Conservation (phyloP, 2,797 vertebrate genomes). For the Poecilia velifera region DNA sequence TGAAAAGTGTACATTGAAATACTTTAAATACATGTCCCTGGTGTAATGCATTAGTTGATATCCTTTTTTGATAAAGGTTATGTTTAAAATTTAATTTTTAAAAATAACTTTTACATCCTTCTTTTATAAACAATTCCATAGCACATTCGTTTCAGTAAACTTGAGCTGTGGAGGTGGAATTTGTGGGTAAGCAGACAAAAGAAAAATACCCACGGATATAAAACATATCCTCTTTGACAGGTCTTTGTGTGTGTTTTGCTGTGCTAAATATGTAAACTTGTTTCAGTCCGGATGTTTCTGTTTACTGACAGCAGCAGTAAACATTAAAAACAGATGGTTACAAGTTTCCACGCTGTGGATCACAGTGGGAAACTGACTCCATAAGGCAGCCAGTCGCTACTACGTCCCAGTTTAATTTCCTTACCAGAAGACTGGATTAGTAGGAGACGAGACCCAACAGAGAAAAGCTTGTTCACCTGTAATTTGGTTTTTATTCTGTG, state of each 20-base stretch:
- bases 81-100: no score
- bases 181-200: not conserved
- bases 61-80: no score
- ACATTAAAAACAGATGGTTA: conserved; percentile 53
- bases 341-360: conserved; percentile 20
- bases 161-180: not conserved
- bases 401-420: not conserved
- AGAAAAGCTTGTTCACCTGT: not conserved
- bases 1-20: no score
- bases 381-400: not conserved
- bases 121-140: not conserved
- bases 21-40: no score
- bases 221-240: not conserved
- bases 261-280: not conserved
- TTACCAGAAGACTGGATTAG: not conserved
- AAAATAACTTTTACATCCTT: not conserved
- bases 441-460: not conserved
- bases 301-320: not conserved
- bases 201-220: not conserved
- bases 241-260: not conserved
- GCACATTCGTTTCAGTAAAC: not conserved
- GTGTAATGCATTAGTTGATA: no score
- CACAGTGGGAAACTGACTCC: conserved; percentile 7
- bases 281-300: conserved; percentile 26
- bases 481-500: not conserved